Evolutionary conservation across 2,797 vertebrate species (phyloP).

Genomic region (Saxicola maurus): DNA sequence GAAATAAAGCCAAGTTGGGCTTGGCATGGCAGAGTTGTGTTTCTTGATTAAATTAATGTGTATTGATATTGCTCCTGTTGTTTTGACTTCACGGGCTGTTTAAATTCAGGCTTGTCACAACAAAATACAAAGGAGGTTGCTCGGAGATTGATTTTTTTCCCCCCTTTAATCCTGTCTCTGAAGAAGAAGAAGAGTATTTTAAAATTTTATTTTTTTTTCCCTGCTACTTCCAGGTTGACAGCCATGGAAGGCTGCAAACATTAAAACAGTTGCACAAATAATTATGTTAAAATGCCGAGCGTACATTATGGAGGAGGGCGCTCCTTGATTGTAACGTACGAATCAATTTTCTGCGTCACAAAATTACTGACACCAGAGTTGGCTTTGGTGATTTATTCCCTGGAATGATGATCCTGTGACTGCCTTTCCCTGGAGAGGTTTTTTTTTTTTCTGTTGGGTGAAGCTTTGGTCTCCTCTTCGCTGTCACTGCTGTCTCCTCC

Average conservation of each 20-base stretch:
- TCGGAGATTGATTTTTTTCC: slow-evolving; percentile 59
- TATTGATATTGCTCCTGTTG: slow-evolving; percentile 75
- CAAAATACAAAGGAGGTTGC: slow-evolving; percentile 73
- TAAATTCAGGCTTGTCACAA: slow-evolving; percentile 76
- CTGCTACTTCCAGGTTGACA: slow-evolving; percentile 49
- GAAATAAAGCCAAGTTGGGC: not conserved
- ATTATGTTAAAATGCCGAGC: slow-evolving; percentile 65
- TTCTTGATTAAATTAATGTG: slow-evolving; percentile 72
- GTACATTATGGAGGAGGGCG: slow-evolving; percentile 49
- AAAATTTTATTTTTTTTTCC: slow-evolving; percentile 1
- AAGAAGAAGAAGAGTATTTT: slow-evolving; percentile 55
- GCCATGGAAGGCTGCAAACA: slow-evolving; percentile 22
- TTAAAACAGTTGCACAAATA: slow-evolving; percentile 62
- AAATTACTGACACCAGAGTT: slow-evolving; percentile 42
- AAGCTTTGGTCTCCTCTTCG: slow-evolving; percentile 26
- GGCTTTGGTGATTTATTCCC: slow-evolving; percentile 57
- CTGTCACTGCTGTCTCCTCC: not conserved
- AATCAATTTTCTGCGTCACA: slow-evolving; percentile 61
- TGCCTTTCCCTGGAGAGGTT: not conserved
- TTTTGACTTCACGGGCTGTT: slow-evolving; percentile 73
- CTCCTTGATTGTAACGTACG: slow-evolving; percentile 60
- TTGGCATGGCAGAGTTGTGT: not conserved
- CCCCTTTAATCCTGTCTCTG: slow-evolving; percentile 30
- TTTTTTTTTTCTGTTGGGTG: slow-evolving; percentile 1
- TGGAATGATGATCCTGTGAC: not conserved